Evolutionary conservation across 2,797 vertebrate genomes (phyloP), one percentile per base, ranked within the genome.

Genomic region (Pagetopsis macropterus): DNA sequence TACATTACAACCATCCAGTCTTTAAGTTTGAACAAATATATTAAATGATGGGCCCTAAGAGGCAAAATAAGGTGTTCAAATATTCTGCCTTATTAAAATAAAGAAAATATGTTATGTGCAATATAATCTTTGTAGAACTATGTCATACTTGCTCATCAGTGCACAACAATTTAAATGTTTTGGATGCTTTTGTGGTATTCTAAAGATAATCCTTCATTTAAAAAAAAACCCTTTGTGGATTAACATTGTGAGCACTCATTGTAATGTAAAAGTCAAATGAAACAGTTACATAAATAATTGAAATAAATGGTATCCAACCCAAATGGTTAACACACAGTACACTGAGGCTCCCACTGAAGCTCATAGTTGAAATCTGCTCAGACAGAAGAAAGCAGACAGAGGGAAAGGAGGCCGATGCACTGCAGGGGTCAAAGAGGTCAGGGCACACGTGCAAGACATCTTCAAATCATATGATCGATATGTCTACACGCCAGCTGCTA

Each of bases 311-410:
- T 7, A 31, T 17, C 59, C 7, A 48, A 10, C 48, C 50, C 11
- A 27, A 65, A 52, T 27, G 27, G 4, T 43, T 41, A 43, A 41
- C 17, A 41, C 23, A 17, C 5, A 64, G 31, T 10, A 40, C 61
- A 50, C 48, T 17, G 19, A 13, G 62, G n/a, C 7, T 3, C 21
- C 16, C 12, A 27, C 23, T 27, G 23, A 27, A 55, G 27, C 37
- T 54, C 7, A 2, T 48, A 5, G 40, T 23, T 40, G 41, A 55
- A 17, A 23, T 9, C 33, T 11, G 46, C 46, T 40, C 19, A 31
- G 46, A 76, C 41, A 75, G 19, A 45, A 64, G 52, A 64, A 64
- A 70, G 43, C 61, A 70, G 65, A 59, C 31, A n/a, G 41, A 52
- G 41, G 31, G n/a, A 27, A 19, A 65, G 37, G 50, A 44, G 17